These are phyloP conservation scores for Betta splendens DNA, from an alignment of 2,797 vertebrate genomes.

Conservation along the genomic window DNA sequence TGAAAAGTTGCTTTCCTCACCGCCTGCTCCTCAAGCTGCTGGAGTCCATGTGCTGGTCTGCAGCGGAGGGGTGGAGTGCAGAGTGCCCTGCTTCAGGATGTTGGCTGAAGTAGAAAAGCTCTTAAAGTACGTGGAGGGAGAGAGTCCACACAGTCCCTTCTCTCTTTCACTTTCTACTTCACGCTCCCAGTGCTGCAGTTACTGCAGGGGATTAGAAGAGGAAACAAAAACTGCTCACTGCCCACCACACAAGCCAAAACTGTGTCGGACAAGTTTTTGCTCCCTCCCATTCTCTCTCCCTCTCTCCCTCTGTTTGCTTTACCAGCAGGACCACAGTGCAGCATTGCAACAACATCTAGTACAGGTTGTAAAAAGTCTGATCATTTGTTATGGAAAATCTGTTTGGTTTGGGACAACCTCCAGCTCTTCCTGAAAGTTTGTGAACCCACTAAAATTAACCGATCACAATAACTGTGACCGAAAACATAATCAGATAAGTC, in stretches of 20 bases:
- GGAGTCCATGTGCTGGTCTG: constrained; percentile 53
- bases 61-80: constrained; percentile 44
- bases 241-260: constrained; percentile 52
- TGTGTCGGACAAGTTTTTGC: constrained; percentile 49
- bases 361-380: not conserved
- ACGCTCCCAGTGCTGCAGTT: constrained; percentile 55
- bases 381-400: not conserved
- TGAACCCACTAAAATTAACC: too few species aligned
- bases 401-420: not conserved
- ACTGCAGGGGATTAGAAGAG: constrained; percentile 61
- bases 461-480: too few species aligned
- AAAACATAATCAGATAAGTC: too few species aligned
- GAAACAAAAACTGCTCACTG: constrained; percentile 59
- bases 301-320: constrained; percentile 1
- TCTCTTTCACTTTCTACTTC: constrained; percentile 62
- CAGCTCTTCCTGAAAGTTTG: too few species aligned
- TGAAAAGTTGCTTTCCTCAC: constrained; percentile 55
- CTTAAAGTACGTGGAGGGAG: constrained; percentile 64
- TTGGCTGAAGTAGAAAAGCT: constrained; percentile 73
- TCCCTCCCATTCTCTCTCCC: constrained; percentile 18
- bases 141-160: constrained; percentile 69
- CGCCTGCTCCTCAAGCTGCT: constrained; percentile 49
- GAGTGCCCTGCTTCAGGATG: constrained; percentile 64
- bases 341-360: not conserved
- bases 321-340: not conserved